Evolutionary conservation across 2,888 invertebrate genomes (phyloP).

Genomic region (Strigamia crassipes): DNA sequence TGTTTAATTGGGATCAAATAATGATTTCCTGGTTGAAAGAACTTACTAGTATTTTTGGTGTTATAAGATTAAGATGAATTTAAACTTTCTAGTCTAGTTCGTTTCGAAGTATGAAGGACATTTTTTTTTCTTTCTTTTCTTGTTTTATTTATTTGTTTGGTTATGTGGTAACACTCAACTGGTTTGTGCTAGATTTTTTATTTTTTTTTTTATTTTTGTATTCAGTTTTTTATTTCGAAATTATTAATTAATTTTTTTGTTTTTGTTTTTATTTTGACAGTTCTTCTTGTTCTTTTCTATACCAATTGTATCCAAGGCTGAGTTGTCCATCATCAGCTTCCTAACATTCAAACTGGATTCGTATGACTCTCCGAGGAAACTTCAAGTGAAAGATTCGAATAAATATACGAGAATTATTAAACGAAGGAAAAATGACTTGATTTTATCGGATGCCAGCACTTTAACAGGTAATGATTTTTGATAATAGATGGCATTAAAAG

Average conservation of each 20-base stretch:
- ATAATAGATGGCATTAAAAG: background rate
- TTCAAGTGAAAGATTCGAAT: background rate
- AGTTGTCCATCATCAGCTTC: background rate
- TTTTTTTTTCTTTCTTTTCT: background rate
- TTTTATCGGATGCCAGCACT: background rate
- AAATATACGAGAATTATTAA: background rate
- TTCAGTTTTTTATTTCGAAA: background rate
- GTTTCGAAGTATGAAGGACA: background rate
- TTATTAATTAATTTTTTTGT: background rate
- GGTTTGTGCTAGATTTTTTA: background rate
- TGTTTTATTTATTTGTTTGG: background rate
- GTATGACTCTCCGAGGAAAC: background rate
- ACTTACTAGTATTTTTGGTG: background rate
- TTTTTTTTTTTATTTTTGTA: background rate
- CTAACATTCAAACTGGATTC: conserved; percentile 14
- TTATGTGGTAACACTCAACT: background rate
- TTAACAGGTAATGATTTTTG: background rate
- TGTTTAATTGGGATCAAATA: background rate
- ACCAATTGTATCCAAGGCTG: background rate
- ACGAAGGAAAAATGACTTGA: conserved; percentile 6
- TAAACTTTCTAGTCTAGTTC: conserved; percentile 17
- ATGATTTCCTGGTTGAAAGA: background rate
- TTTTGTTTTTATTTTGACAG: background rate
- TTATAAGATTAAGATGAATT: background rate
- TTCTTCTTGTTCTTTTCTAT: background rate